Evolutionary conservation across 1,140 invertebrate genomes (phyloP), one percentile per base, ranked within the genome.

Genomic region (Glossosoma conforme): DNA sequence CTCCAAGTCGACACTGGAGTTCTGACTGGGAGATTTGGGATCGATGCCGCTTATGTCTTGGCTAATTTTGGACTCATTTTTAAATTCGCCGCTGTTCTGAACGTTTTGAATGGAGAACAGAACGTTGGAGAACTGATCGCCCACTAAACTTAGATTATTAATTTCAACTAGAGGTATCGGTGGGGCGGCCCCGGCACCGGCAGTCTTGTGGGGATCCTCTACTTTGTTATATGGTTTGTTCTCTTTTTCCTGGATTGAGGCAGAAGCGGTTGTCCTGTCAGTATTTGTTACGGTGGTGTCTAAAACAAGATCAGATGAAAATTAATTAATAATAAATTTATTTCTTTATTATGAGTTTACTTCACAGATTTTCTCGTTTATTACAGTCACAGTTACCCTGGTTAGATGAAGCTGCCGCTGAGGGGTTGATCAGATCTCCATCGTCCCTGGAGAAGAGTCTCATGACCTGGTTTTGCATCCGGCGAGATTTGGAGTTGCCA

Each of bases 381-480:
- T n/a, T n/a, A n/a, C n/a, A n/a, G n/a, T n/a, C n/a, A 28, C 25
- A 28, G 25, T 8, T 8, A 28, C 25, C n/a, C n/a, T n/a, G n/a
- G n/a, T n/a, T n/a, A n/a, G n/a, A n/a, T n/a, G n/a, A n/a, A n/a
- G n/a, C n/a, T n/a, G n/a, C n/a, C n/a, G n/a, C n/a, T n/a, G n/a
- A n/a, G n/a, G n/a, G n/a, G n/a, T n/a, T n/a, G n/a, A n/a, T n/a
- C 3, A 33, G 8, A 20, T 42, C 56, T 9, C 19, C 40, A 42
- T 58, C 48, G 38, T 58, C 56, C n/a, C 38, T 44, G 8, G 69
- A 62, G 64, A 74, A 74, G 17, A 74, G 61, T 0, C 72, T 65
- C 4, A 68, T 65, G 0, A 74, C 63, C 50, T 74, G 72, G 46
- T 74, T 70, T 62, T 74, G 72, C 17, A 73, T 67, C 44, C 70